phyloP scores from a whole-genome alignment of 2,888 invertebrate species.

The Meghimatium bilineatum region DNA sequence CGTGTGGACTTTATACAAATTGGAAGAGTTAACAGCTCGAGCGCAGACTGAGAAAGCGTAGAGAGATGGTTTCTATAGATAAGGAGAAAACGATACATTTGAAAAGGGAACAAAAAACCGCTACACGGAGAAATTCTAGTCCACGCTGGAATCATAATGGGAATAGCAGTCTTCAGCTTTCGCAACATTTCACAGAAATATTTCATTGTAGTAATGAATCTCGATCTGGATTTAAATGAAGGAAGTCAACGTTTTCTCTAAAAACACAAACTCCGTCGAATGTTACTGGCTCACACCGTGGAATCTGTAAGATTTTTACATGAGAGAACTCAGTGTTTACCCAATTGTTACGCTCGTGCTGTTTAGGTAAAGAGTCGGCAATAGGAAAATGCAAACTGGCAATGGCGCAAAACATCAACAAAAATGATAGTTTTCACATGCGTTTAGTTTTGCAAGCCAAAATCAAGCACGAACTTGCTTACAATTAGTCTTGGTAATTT shows the following conservation, averaged over 20 bases:
- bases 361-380: slow-evolving; percentile 13
- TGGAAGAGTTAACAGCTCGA: slow-evolving; percentile 12
- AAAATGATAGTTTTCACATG: slow-evolving; percentile 12
- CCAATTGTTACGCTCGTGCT: slow-evolving; percentile 36
- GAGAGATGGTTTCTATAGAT: slow-evolving; percentile 37
- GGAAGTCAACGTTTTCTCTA: slow-evolving; percentile 26
- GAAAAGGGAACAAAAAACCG: slow-evolving; percentile 30
- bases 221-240: slow-evolving; percentile 20
- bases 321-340: slow-evolving; percentile 36
- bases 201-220: slow-evolving; percentile 40
- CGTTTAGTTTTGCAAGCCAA: slow-evolving; percentile 10
- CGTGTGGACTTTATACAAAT: slow-evolving; percentile 5
- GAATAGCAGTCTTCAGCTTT: slow-evolving; percentile 31
- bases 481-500: slow-evolving; percentile 4
- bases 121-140: slow-evolving; percentile 15
- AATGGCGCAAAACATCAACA: slow-evolving; percentile 28
- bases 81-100: slow-evolving; percentile 39
- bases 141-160: slow-evolving; percentile 33
- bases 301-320: slow-evolving; percentile 27
- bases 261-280: slow-evolving; percentile 28
- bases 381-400: slow-evolving; percentile 25
- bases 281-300: slow-evolving; percentile 24
- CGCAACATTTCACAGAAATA: slow-evolving; percentile 37
- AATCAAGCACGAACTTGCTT: not conserved
- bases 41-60: slow-evolving; percentile 8